phyloP scores from a whole-genome alignment of 2,113 vertebrate species.

The Ifrita kowaldi region DNA sequence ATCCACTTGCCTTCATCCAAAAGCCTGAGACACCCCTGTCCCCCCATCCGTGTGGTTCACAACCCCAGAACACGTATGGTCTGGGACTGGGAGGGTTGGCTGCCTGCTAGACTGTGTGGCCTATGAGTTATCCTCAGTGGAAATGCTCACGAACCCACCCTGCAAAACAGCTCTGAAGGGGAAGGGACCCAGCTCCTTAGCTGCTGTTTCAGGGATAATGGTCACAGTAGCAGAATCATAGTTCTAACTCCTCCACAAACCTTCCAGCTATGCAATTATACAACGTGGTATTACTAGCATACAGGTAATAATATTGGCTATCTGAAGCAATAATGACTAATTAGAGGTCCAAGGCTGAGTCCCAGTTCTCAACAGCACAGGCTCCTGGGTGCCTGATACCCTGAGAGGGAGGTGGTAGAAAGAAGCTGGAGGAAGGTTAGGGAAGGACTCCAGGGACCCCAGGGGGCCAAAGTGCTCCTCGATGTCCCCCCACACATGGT shows the following conservation, averaged over 20 bases:
- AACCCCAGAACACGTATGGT: rapidly evolving
- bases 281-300: background rate
- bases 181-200: background rate
- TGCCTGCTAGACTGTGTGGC: background rate
- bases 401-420: background rate
- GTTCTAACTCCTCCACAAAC: background rate
- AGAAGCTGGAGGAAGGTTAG: background rate
- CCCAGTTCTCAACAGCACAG: background rate
- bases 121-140: background rate
- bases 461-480: background rate
- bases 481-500: rapidly evolving
- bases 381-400: background rate
- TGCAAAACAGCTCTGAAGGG: background rate
- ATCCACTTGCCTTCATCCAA: background rate
- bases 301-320: background rate
- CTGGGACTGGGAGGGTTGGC: rapidly evolving
- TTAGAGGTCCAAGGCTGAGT: background rate
- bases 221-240: background rate
- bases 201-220: background rate
- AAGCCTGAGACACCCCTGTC: background rate
- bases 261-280: background rate
- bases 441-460: background rate
- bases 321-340: background rate
- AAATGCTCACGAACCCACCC: background rate
- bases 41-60: rapidly evolving